phyloP scores from a whole-genome alignment of 2,113 vertebrate genomes.

The Cromileptes altivelis region DNA sequence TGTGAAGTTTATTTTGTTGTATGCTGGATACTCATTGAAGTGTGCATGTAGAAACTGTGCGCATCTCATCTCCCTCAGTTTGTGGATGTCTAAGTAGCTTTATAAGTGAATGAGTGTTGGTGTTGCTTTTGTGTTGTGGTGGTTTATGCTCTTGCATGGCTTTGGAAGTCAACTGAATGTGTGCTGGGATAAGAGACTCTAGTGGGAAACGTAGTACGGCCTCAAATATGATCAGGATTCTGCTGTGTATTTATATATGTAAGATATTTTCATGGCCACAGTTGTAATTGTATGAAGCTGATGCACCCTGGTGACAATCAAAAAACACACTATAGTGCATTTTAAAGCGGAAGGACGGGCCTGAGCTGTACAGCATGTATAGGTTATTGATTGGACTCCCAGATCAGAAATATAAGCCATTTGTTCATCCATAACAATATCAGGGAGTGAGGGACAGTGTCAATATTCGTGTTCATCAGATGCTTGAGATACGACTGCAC shows the following conservation, averaged over 20 bases:
- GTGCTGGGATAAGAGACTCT: neutral
- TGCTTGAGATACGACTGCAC: constrained; percentile 19
- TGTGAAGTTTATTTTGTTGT: neutral
- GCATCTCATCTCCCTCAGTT: neutral
- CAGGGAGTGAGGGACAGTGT: constrained; percentile 23
- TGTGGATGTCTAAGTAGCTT: neutral
- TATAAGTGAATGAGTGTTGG: neutral
- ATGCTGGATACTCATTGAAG: neutral
- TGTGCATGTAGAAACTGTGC: constrained; percentile 28
- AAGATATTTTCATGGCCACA: neutral
- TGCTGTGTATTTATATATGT: neutral
- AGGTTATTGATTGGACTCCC: constrained; percentile 43
- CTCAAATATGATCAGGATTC: neutral
- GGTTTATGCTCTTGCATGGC: constrained; percentile 65
- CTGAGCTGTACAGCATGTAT: constrained; percentile 16
- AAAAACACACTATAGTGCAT: neutral
- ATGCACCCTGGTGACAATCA: neutral
- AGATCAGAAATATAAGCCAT: constrained; percentile 49
- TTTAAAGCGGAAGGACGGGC: constrained; percentile 19
- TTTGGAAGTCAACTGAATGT: constrained; percentile 43
- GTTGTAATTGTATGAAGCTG: neutral
- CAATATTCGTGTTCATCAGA: constrained; percentile 50
- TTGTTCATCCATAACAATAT: constrained; percentile 21
- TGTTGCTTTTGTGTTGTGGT: constrained; percentile 33
- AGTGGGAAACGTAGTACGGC: neutral